Evolutionary conservation across 2,888 invertebrate genomes (phyloP).

Genomic region (Ceriagrion tenellum): DNA sequence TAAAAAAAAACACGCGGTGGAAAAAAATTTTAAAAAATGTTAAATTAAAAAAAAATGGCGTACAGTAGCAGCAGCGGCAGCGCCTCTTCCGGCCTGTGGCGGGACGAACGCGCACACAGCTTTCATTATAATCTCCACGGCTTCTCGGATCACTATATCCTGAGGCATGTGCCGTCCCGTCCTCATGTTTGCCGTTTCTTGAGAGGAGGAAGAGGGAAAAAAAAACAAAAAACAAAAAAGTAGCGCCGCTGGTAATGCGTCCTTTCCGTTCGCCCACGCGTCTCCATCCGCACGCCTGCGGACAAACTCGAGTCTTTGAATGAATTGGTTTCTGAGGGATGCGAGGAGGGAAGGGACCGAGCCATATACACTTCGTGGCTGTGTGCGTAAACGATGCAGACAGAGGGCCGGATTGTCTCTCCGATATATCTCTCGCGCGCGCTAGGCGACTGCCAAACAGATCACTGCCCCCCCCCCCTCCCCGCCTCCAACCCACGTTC

Average conservation of each 20-base stretch:
- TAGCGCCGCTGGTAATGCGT: not conserved
- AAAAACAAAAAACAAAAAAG: not conserved
- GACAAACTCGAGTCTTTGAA: not conserved
- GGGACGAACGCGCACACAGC: not conserved
- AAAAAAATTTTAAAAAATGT: not conserved
- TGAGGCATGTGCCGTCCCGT: not conserved
- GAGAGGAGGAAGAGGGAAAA: not conserved
- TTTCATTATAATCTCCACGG: not conserved
- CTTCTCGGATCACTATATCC: not conserved
- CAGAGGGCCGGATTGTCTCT: not conserved
- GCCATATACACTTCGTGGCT: no score
- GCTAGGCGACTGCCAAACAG: not conserved
- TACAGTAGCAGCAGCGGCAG: conserved; percentile 19
- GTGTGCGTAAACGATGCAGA: not conserved
- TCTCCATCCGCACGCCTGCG: not conserved
- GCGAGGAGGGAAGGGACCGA: no score
- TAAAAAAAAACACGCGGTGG: not conserved
- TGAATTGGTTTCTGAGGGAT: no score
- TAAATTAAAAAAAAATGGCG: not conserved
- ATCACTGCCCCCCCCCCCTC: not conserved
- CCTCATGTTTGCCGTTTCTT: not conserved
- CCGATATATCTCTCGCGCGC: not conserved
- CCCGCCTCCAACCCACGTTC: no score
- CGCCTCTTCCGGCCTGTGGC: not conserved
- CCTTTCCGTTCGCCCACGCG: not conserved